Evolutionary conservation across 2,797 vertebrate genomes (phyloP).

Genomic region (Hippoglossus hippoglossus): DNA sequence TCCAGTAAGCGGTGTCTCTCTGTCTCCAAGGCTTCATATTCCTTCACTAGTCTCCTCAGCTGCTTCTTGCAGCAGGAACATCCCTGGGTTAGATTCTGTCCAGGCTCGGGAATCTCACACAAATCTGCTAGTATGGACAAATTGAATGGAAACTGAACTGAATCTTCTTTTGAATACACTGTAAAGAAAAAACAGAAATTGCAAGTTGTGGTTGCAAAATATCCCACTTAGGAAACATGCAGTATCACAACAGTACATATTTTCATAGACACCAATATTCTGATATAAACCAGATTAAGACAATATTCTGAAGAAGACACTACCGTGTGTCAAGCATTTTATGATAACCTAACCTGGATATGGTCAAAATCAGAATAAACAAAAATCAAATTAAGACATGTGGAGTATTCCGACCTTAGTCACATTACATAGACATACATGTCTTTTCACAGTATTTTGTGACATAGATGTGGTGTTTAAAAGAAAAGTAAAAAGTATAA

Average conservation of each 20-base stretch:
- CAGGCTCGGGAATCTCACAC: conserved; percentile 17
- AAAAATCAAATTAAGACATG: too few relatives aligned
- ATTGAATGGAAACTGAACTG: conserved; percentile 22
- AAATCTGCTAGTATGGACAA: conserved; percentile 2
- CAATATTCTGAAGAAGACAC: too few relatives aligned
- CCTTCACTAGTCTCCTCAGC: conserved; percentile 5
- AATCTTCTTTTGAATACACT: conserved; percentile 33
- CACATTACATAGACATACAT: too few relatives aligned
- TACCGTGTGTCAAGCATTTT: too few relatives aligned
- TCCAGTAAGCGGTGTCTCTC: conserved; percentile 1
- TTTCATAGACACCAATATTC: too few relatives aligned
- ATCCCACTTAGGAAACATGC: not conserved
- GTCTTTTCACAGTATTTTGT: too few relatives aligned
- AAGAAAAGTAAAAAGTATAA: too few relatives aligned
- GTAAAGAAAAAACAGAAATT: conserved; percentile 14
- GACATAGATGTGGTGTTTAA: too few relatives aligned
- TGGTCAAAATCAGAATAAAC: too few relatives aligned
- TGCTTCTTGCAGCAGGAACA: conserved; percentile 33
- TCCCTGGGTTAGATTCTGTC: not conserved
- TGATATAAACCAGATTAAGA: too few relatives aligned
- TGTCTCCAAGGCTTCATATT: not conserved
- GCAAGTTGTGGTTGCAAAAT: not conserved
- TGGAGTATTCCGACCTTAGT: too few relatives aligned
- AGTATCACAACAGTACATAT: not conserved
- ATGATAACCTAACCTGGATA: too few relatives aligned